Evolutionary conservation across 2,888 invertebrate species (phyloP).

Genomic region (Amphimallon solstitiale): DNA sequence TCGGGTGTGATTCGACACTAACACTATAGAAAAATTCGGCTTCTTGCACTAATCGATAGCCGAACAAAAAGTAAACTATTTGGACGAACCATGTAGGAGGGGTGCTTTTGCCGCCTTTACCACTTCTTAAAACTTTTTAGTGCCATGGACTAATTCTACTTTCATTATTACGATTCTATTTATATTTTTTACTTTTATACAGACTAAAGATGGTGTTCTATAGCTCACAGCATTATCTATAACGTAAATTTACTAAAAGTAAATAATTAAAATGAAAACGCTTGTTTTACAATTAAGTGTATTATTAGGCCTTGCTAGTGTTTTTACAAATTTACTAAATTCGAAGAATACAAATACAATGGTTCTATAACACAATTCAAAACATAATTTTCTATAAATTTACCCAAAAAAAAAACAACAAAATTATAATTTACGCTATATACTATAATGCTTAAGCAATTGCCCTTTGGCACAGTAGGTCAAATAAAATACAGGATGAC

Average conservation of each 20-base stretch:
- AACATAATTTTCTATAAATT: conserved; percentile 3
- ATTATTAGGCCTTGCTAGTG: conserved; percentile 49
- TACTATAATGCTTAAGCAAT: conserved; percentile 54
- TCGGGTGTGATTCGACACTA: conserved; percentile 39
- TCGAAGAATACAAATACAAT: conserved; percentile 3
- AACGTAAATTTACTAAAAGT: conserved; percentile 44
- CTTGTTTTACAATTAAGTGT: conserved; percentile 35
- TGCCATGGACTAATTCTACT: conserved; percentile 56
- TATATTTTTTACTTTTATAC: conserved; percentile 46
- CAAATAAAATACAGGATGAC: conserved; percentile 33
- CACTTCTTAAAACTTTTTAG: conserved; percentile 50
- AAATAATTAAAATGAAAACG: conserved; percentile 34
- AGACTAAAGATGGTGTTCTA: conserved; percentile 57
- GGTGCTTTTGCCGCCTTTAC: conserved; percentile 62
- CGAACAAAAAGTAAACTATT: conserved; percentile 35
- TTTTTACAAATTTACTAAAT: conserved; percentile 11
- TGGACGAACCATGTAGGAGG: conserved; percentile 63
- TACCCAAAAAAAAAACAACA: conserved; percentile 14
- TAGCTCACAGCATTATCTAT: conserved; percentile 56
- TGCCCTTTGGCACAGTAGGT: conserved; percentile 56
- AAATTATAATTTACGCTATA: conserved; percentile 43
- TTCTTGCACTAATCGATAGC: conserved; percentile 17
- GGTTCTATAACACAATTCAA: background rate
- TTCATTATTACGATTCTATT: conserved; percentile 46
- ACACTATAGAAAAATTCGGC: conserved; percentile 25